A percentile compares a stretch with the other conserved stretches of the same genome.
These are phyloP conservation scores for Pangasianodon hypophthalmus DNA, from an alignment of 2,113 vertebrate genomes.

Conservation along the genomic window DNA sequence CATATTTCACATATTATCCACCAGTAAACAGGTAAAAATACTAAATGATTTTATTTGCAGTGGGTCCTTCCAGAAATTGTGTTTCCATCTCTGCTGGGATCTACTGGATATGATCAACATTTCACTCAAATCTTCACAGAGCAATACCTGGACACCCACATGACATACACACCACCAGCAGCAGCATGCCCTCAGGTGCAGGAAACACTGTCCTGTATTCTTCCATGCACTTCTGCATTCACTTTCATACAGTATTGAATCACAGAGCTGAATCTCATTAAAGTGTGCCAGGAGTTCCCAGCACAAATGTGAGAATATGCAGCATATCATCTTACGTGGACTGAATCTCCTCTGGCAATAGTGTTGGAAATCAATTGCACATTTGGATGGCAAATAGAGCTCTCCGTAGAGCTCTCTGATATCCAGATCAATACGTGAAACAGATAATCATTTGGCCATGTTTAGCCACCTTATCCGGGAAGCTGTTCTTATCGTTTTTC, in stretches of 20 bases:
- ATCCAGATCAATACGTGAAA: slow-evolving; percentile 35
- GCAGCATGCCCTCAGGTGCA: slow-evolving; percentile 18
- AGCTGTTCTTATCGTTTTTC: slow-evolving; percentile 32
- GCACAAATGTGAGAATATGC: slow-evolving; percentile 10
- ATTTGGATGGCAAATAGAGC: slow-evolving; percentile 33
- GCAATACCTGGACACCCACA: slow-evolving; percentile 16
- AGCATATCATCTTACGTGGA: slow-evolving; percentile 27
- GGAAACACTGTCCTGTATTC: slow-evolving; percentile 16
- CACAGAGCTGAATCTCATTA: slow-evolving; percentile 19
- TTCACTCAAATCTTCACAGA: slow-evolving; percentile 47
- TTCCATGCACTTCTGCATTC: slow-evolving; percentile 22
- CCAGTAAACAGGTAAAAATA: not conserved
- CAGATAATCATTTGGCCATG: slow-evolving; percentile 34
- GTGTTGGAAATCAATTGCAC: slow-evolving; percentile 28
- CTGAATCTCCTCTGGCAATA: slow-evolving; percentile 34
- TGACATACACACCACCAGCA: not conserved
- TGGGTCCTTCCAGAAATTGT: not conserved
- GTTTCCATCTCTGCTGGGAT: slow-evolving; percentile 12
- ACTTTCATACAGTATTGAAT: slow-evolving; percentile 5
- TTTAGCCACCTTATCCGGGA: slow-evolving; percentile 29
- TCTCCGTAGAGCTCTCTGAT: slow-evolving; percentile 33
- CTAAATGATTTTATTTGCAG: slow-evolving; percentile 4
- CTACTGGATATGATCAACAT: slow-evolving; percentile 48
- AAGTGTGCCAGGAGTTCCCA: slow-evolving; percentile 10
- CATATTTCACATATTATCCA: slow-evolving; percentile 28